phyloP scores from a whole-genome alignment of 2,888 invertebrate genomes.

The Seira ritae region DNA sequence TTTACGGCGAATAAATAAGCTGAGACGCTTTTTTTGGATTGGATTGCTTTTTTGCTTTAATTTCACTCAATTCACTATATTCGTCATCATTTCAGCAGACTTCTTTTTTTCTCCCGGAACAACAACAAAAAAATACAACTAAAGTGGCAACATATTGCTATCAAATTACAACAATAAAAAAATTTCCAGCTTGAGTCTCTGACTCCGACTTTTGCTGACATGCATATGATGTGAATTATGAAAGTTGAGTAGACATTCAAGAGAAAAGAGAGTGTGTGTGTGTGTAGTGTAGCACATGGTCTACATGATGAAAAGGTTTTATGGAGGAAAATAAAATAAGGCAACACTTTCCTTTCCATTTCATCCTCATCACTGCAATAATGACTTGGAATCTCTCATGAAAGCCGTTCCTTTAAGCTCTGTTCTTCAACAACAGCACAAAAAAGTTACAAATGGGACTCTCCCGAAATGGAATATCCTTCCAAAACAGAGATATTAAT shows the following conservation, averaged over 20 bases:
- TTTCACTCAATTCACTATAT: background rate
- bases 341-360: conserved; percentile 2
- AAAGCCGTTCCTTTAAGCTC: no score
- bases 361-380: background rate
- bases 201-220: background rate
- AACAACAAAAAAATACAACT: background rate
- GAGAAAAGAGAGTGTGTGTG: background rate
- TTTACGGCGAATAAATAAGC: no score
- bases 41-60: background rate
- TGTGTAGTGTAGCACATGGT: background rate
- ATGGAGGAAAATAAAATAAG: conserved; percentile 1
- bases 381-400: background rate
- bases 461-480: no score
- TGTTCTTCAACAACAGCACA: no score
- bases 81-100: background rate
- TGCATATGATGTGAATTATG: conserved; percentile 14
- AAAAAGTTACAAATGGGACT: no score
- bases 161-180: conserved; percentile 48
- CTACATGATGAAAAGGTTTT: background rate
- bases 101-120: no score
- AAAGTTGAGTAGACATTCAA: conserved; percentile 4
- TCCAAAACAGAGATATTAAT: no score
- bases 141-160: conserved; percentile 56
- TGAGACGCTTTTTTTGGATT: no score
- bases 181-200: background rate